Evolutionary conservation across 2,113 vertebrate genomes (phyloP), one percentile per base, ranked within the genome.

Genomic region (Leucosticte australis): DNA sequence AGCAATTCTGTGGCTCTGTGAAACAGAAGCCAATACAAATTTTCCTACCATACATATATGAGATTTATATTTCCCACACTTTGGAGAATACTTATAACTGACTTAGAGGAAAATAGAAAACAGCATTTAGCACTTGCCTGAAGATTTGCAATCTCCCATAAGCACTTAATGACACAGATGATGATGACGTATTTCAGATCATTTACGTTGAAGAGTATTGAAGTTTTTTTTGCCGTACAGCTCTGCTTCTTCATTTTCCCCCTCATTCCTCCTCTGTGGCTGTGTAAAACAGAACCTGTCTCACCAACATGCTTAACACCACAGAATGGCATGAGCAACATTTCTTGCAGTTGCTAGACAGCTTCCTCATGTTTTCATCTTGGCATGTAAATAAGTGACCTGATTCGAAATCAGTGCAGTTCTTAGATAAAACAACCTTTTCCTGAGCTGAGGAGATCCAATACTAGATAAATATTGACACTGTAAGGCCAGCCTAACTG

Each of bases 101-200:
- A 80, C 53, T 86, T 77, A 69, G 39, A 80, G 39, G 68, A 95
- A 94, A 96, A 83, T 18, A 95, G 71, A 94, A 87, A 96, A 85
- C 39, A 81, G 21, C 50, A 42, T 53, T 91, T 92, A 88, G 24
- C 79, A 60, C 56, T 93, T 90, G 60, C 35, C 49, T 88, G 64
- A 91, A 85, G 85, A 85, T 86, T 80, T 95, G 71, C 35, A 92
- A 2, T 89, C 64, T 93, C 71, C 52, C 76, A 44, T 47, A 86
- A 94, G 82, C 55, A 47, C 68, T 90, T 92, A 91, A 63, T 78
- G 79, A 86, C 63, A 90, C 23, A 46, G 56, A 88, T 44, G 47
- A 85, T 76, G 65, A 44, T 83, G 69, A 70, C 28, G 18, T 85
- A 77, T 83, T 94, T 95, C 33, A 67, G 56, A 89, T 83, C 79